Evolutionary conservation across 2,113 vertebrate genomes (phyloP).

Genomic region (Pomatorhinus ruficollis): DNA sequence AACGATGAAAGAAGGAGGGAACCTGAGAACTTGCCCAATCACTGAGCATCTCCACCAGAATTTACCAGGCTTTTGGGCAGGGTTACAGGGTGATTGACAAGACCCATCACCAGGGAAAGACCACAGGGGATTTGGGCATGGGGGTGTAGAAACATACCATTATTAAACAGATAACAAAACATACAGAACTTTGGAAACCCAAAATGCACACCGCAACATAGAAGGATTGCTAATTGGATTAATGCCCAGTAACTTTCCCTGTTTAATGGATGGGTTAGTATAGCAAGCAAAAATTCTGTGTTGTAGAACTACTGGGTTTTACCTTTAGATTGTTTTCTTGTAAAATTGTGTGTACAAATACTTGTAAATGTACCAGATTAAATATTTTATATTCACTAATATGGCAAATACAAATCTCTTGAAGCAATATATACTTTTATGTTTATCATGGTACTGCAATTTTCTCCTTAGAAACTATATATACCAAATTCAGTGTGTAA

Average conservation of each 20-base stretch:
- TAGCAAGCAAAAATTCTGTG: neutral
- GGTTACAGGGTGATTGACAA: too few relatives aligned
- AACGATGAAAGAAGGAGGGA: too few relatives aligned
- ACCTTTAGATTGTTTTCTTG: neutral
- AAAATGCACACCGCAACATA: too few relatives aligned
- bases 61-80: too few relatives aligned
- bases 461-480: neutral
- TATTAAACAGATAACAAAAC: too few relatives aligned
- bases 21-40: too few relatives aligned
- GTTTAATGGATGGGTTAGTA: neutral
- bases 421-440: neutral
- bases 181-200: too few relatives aligned
- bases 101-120: too few relatives aligned
- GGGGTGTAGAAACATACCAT: too few relatives aligned
- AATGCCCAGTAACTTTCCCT: neutral
- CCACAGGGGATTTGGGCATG: too few relatives aligned
- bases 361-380: neutral
- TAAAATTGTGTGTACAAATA: neutral
- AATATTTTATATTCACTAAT: neutral
- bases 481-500: neutral
- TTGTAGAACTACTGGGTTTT: neutral
- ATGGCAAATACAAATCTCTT: neutral
- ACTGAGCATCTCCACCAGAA: too few relatives aligned
- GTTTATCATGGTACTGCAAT: neutral
- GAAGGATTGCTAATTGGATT: neutral